Evolutionary conservation across 1,140 invertebrate genomes (phyloP).

Genomic region (Bursaphelenchus mucronatus): DNA sequence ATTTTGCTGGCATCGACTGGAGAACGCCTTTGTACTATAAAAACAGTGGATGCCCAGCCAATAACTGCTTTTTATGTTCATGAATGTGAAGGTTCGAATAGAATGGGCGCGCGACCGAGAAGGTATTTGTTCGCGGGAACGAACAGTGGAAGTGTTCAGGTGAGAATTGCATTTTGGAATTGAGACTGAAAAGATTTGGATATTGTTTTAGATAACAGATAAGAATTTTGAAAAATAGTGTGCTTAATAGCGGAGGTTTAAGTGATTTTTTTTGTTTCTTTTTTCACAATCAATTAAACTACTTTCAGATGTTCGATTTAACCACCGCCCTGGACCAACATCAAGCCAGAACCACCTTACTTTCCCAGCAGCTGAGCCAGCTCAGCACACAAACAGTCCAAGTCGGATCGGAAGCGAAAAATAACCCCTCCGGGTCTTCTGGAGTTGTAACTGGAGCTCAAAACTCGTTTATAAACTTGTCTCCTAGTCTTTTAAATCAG

Average conservation of each 20-base stretch:
- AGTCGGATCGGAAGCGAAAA: slow-evolving; percentile 20
- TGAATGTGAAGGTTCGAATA: slow-evolving; percentile 84
- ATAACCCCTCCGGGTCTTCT: slow-evolving; percentile 9
- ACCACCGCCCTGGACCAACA: slow-evolving; percentile 80
- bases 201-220: too few species aligned
- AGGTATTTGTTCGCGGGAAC: slow-evolving; percentile 91
- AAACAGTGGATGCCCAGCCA: slow-evolving; percentile 80
- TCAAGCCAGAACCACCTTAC: slow-evolving; percentile 6
- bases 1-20: slow-evolving; percentile 89
- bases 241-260: too few species aligned
- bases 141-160: slow-evolving; percentile 83
- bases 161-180: slow-evolving; percentile 34
- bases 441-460: neutral
- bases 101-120: slow-evolving; percentile 82
- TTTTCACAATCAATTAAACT: slow-evolving; percentile 22
- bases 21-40: slow-evolving; percentile 66
- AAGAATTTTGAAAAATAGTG: too few species aligned
- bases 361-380: slow-evolving; percentile 7
- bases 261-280: neutral
- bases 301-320: slow-evolving; percentile 83
- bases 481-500: slow-evolving; percentile 23
- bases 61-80: slow-evolving; percentile 93
- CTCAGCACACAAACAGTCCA: slow-evolving; percentile 9
- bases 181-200: neutral
- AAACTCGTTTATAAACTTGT: slow-evolving; percentile 20